These are phyloP conservation scores for Chloropsis hardwickii DNA, from an alignment of 2,113 vertebrate species.

Conservation along the genomic window DNA sequence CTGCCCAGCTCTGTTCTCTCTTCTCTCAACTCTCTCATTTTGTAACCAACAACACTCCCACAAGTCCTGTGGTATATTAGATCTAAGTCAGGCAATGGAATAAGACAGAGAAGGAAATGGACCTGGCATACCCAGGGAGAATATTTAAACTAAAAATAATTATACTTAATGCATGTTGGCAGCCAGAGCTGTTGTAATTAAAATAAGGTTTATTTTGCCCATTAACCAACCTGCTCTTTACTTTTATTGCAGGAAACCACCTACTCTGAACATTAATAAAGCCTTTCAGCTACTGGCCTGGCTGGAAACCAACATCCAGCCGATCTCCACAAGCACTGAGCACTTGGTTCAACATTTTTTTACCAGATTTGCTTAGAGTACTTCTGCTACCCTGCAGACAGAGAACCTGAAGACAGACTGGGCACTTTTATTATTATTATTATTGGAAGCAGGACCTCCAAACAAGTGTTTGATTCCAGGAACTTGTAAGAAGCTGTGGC, in stretches of 20 bases:
- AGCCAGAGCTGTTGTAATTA: not conserved
- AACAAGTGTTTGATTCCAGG: not conserved
- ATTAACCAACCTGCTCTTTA: not conserved
- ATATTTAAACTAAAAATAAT: constrained; percentile 1
- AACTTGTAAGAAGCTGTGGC: not conserved
- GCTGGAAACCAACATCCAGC: not conserved
- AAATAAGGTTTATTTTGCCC: constrained; percentile 6
- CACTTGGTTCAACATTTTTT: not conserved
- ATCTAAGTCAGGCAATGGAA: not conserved
- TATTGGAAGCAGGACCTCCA: not conserved
- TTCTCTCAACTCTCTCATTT: not conserved
- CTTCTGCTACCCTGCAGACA: not conserved
- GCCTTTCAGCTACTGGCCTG: not conserved
- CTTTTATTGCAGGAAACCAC: not conserved
- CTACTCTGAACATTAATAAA: not conserved
- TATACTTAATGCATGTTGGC: not conserved
- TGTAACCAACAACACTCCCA: not conserved
- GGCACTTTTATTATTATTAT: not conserved
- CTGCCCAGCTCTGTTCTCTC: not conserved
- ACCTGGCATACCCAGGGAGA: not conserved
- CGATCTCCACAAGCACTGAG: not conserved
- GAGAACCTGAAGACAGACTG: not conserved
- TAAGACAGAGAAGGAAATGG: not conserved
- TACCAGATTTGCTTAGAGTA: not conserved
- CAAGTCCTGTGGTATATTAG: not conserved